These are phyloP conservation scores for Pangasius macronema DNA, from an alignment of 2,797 vertebrate genomes.

Conservation along the genomic window DNA sequence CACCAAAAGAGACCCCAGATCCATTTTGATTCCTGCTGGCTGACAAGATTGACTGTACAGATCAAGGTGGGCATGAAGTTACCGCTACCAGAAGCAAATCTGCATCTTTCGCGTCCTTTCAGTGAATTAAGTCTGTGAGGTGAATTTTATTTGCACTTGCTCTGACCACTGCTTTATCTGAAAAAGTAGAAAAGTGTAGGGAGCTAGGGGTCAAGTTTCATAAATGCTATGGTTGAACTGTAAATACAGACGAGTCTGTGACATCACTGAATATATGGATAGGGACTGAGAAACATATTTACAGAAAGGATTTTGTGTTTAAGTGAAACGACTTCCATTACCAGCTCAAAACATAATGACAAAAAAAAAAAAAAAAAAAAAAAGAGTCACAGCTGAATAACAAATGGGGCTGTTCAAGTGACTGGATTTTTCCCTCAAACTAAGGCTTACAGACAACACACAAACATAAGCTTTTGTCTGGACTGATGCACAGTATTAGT, in stretches of 20 bases:
- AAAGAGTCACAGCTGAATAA: not conserved
- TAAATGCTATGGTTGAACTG: not conserved
- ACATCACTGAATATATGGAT: not conserved
- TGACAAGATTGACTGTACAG: not conserved
- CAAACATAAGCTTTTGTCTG: not conserved
- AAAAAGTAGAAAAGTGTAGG: not conserved
- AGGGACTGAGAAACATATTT: not conserved
- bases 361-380: not conserved
- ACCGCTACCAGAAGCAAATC: not conserved
- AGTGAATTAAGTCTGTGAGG: not conserved
- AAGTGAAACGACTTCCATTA: not conserved
- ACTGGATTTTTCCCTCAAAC: not conserved
- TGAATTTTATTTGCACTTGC: not conserved
- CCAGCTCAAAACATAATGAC: not conserved
- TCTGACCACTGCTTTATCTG: not conserved
- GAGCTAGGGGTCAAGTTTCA: not conserved
- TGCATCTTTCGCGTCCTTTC: not conserved
- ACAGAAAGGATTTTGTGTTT: not conserved
- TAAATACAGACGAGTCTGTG: not conserved
- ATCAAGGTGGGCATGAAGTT: not conserved
- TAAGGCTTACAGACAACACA: not conserved
- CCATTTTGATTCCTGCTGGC: not conserved
- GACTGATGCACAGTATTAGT: conserved; percentile 6
- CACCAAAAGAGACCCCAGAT: not conserved
- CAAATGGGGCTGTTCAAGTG: not conserved